phyloP scores from a whole-genome alignment of 2,888 invertebrate genomes.

The Scaptomyza polygonia region DNA sequence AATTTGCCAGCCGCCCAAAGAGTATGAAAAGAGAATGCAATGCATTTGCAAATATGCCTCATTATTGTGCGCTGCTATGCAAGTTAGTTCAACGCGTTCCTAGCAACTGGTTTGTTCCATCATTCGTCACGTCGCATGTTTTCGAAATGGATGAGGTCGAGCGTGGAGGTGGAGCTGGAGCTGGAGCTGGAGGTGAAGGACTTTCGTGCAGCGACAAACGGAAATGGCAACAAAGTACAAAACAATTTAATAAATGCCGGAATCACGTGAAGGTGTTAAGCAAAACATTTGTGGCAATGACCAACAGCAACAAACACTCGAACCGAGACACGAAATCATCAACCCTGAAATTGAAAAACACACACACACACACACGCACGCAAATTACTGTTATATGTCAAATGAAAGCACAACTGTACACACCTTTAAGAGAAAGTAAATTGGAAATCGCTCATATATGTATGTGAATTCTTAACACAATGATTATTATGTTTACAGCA shows the following conservation, averaged over 20 bases:
- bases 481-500: no score
- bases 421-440: neutral
- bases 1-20: slow-evolving; percentile 55
- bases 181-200: neutral
- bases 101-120: slow-evolving; percentile 16
- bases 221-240: slow-evolving; percentile 78
- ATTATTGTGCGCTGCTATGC: slow-evolving; percentile 69
- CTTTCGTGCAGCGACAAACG: slow-evolving; percentile 66
- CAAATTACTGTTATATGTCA: slow-evolving; percentile 1
- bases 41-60: slow-evolving; percentile 75
- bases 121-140: slow-evolving; percentile 76
- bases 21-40: slow-evolving; percentile 12
- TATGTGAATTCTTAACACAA: no score
- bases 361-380: neutral
- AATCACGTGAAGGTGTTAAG: slow-evolving; percentile 80
- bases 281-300: slow-evolving; percentile 69
- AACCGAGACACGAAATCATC: slow-evolving; percentile 47
- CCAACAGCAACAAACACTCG: slow-evolving; percentile 31
- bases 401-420: slow-evolving; percentile 17
- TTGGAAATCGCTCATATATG: neutral
- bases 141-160: slow-evolving; percentile 11
- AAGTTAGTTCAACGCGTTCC: slow-evolving; percentile 6
- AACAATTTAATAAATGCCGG: slow-evolving; percentile 80
- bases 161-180: neutral
- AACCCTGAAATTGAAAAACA: slow-evolving; percentile 43